phyloP scores from a whole-genome alignment of 2,797 vertebrate species.

The Pteronotus mesoamericanus region DNA sequence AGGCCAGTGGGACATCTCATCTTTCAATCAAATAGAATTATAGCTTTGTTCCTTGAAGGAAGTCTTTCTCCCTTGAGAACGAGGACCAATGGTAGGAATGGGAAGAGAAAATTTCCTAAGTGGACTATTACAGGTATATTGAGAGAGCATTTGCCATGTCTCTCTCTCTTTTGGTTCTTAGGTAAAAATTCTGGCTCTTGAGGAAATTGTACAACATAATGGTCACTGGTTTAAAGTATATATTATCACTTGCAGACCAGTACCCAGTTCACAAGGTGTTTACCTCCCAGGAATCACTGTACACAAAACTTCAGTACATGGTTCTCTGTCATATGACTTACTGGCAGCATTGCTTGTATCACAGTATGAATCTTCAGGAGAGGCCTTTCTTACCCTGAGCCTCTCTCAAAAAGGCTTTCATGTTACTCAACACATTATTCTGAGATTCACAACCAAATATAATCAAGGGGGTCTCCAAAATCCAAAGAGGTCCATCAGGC shows the following conservation, averaged over 20 bases:
- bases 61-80: background rate
- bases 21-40: background rate
- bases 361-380: background rate
- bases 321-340: background rate
- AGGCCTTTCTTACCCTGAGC: background rate
- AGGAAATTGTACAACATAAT: background rate
- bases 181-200: background rate
- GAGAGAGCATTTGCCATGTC: background rate
- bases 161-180: background rate
- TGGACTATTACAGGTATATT: background rate
- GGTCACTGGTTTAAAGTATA: background rate
- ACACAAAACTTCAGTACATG: background rate
- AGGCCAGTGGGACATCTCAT: background rate
- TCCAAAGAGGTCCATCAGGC: background rate
- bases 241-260: background rate
- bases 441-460: background rate
- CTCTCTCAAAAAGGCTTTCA: background rate
- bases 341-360: background rate
- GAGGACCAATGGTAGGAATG: background rate
- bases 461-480: background rate
- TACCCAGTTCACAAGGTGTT: background rate
- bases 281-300: background rate
- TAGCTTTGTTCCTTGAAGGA: background rate
- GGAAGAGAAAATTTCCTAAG: background rate
- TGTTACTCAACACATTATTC: background rate